Base-by-base conservation (phyloP, 2,113 vertebrate genomes). In the Propithecus coquereli region DNA sequence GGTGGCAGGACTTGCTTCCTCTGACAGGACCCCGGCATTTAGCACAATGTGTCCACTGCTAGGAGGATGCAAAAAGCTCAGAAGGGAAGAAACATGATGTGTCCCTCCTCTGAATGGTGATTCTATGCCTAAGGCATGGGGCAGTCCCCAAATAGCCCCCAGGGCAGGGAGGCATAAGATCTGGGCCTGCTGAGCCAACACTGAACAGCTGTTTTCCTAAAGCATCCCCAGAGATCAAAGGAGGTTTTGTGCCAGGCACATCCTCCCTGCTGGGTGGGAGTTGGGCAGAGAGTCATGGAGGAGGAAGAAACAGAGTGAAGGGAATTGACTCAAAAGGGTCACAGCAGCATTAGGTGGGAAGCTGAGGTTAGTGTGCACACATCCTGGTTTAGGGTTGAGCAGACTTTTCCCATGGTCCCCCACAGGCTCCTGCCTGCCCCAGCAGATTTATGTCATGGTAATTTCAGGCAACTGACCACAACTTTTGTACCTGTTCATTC, bases 351-450 rank as follows among this genome's bases (percentile, higher is more conserved):
- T n/a, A 84, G n/a, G 63, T 92, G 76, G 90, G 84, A 96, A 63
- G 45, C 18, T 1, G 8, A 34, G 80, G 90, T 96, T 74, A 98
- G 59, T 4, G 50, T 84, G 80, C 94, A 97, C 84, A 97, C 88
- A 96, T 96, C 96, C 96, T 90, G 94, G 20, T n/a, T 86, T 37
- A 92, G 77, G 85, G 93, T 82, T 80, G 79, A 91, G 27, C 43
- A 73, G 54, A 13, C 34, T 79, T 47, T 88, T 73, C 90, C 70
- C 5, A 6, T 63, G 23, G 54, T n/a, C 68, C 61, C 40, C 40
- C 27, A 77, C 27, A 45, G 79, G 68, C 25, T 68, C 57, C 76
- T 63, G 25, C 40, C 40, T 68, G 37, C 73, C 47, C 25, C 32
- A 47, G 50, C 52, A 90, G 18, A 86, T 79, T 5, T 85, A 4